Evolutionary conservation across 2,888 invertebrate species (phyloP), one percentile per base, ranked within the genome.

Genomic region (Hirtodrosophila cameraria): DNA sequence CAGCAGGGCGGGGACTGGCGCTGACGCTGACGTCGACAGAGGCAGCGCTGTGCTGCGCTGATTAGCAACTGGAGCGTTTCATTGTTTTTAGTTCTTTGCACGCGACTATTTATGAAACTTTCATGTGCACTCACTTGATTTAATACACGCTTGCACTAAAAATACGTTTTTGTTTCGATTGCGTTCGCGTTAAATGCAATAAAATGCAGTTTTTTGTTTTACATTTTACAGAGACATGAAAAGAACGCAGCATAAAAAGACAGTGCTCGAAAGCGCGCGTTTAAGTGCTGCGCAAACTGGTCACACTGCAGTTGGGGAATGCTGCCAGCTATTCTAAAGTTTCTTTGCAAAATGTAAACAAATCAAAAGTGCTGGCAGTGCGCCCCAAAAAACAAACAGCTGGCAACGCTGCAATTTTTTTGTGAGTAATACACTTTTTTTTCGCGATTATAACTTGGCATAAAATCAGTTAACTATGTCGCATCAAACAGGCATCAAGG

Each of bases 401-500:
- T 66, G 66, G 72, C 76, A 71, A 18, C 71, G 5, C 72, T 41
- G 13, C 8, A n/a, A n/a, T n/a, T 36, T n/a, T 27, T 43, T 62
- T 70, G 80, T 86, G 87, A 81, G 82, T 84, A 81, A 79, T 85
- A 63, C 55, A 70, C 39, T 50, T 18, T 85, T 74, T 66, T 79
- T 65, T 41, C 53, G 36, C 35, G 54, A 42, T 59, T 62, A 54
- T 50, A 48, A 62, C 61, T 63, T 60, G 61, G 28, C 55, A 43
- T 38, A 55, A 38, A 31, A 41, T 48, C 30, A 50, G 35, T 54
- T 49, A 42, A 54, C 15, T 42, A 97, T 97, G 97, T 97, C 97
- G 88, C 97, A 97, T 90, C 97, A 97, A 93, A 97, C 97, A 11
- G 97, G 97, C 89, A 97, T 97, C 76, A 95, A 94, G 94, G 96